Percentiles rank a stretch among this genome's conserved stretches.
These are phyloP conservation scores for Eleutherodactylus coqui DNA, from an alignment of 2,797 vertebrate genomes.

Conservation along the genomic window DNA sequence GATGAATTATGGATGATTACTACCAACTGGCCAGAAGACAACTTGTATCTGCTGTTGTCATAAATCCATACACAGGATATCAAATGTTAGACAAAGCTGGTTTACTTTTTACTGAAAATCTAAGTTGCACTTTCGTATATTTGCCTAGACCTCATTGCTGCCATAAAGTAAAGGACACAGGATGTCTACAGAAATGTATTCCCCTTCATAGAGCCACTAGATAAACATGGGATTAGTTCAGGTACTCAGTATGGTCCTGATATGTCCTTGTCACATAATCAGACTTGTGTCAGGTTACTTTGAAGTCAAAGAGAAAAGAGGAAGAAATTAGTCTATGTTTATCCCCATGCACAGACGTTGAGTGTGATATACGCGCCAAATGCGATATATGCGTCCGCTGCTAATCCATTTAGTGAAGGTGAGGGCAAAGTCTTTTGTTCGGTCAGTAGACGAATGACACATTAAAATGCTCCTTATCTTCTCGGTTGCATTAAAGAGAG, in stretches of 20 bases:
- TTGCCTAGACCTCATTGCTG: background rate
- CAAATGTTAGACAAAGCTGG: background rate
- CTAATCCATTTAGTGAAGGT: slow-evolving; percentile 43
- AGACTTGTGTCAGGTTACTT: slow-evolving; percentile 18
- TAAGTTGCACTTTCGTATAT: background rate
- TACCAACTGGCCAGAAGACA: background rate
- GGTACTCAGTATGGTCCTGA: background rate
- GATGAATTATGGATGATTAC: background rate
- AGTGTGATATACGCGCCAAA: slow-evolving; percentile 11
- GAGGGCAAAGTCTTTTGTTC: slow-evolving; percentile 12
- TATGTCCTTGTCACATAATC: slow-evolving; percentile 38
- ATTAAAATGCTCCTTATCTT: slow-evolving; percentile 49
- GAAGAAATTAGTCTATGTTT: slow-evolving; percentile 36
- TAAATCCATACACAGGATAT: background rate
- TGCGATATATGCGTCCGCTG: too few relatives aligned
- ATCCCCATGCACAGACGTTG: slow-evolving; percentile 13
- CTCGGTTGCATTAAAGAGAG: slow-evolving; percentile 27
- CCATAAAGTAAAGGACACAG: background rate
- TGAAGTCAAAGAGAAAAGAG: slow-evolving; percentile 13
- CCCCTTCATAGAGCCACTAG: background rate
- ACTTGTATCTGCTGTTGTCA: background rate
- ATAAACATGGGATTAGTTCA: slow-evolving; percentile 36
- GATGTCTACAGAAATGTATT: background rate
- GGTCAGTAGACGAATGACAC: slow-evolving; percentile 32
- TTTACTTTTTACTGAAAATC: background rate